A percentile compares a stretch with the other conserved stretches of the same genome.
Evolutionary conservation across 2,113 vertebrate genomes (phyloP).

Genomic region (Ailuropoda melanoleuca): DNA sequence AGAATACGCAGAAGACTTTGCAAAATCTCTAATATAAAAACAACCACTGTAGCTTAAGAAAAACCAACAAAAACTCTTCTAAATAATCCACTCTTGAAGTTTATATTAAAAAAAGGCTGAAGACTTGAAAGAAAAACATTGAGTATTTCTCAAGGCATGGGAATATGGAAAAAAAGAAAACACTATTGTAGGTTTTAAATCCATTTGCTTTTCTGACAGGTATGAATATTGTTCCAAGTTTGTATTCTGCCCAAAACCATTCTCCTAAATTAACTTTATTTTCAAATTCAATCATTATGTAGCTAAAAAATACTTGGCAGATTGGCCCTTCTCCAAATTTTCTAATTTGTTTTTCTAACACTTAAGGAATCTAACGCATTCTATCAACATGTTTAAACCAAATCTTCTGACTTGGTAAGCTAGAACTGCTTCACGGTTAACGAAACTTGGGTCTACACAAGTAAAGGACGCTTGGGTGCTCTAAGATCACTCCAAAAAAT

Average conservation of each 20-base stretch:
- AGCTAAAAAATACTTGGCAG: conserved; percentile 36
- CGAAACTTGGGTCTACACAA: background rate
- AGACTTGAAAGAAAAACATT: background rate
- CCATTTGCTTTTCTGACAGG: conserved; percentile 50
- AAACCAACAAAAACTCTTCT: background rate
- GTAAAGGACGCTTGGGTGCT: background rate
- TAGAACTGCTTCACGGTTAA: background rate
- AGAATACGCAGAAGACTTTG: background rate
- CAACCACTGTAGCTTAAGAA: background rate
- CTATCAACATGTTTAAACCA: conserved; percentile 29
- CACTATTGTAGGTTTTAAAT: background rate
- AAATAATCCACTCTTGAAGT: background rate
- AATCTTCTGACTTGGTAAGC: conserved; percentile 26
- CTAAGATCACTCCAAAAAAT: background rate
- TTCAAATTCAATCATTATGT: conserved; percentile 32
- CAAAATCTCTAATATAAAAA: background rate
- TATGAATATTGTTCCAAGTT: background rate
- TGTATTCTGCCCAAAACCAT: conserved; percentile 26
- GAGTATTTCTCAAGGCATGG: background rate
- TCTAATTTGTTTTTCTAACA: conserved; percentile 50
- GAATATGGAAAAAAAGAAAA: conserved; percentile 22
- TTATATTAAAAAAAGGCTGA: background rate
- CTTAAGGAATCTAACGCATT: conserved; percentile 37
- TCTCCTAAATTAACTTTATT: conserved; percentile 50
- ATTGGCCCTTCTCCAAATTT: background rate